phyloP scores from a whole-genome alignment of 2,888 invertebrate genomes.

The Stenodema calcarata region DNA sequence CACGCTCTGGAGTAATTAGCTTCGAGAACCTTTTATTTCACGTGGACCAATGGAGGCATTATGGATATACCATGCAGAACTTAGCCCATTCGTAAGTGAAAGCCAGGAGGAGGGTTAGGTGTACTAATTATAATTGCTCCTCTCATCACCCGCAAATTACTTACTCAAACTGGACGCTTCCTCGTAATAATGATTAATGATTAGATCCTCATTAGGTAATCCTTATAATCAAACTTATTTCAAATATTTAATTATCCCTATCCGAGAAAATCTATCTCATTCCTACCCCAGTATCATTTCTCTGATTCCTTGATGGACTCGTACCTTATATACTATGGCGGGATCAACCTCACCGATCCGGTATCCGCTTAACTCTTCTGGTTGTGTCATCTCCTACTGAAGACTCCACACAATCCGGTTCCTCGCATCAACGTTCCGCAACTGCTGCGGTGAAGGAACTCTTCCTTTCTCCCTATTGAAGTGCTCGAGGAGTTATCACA shows the following conservation, averaged over 20 bases:
- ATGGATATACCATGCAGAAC: too few relatives aligned
- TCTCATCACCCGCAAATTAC: not conserved
- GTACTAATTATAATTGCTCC: not conserved
- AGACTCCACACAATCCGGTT: conserved; percentile 22
- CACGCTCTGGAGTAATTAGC: too few relatives aligned
- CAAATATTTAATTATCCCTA: not conserved
- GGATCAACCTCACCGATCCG: not conserved
- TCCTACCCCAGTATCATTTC: not conserved
- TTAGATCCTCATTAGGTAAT: not conserved
- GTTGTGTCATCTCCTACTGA: conserved; percentile 21
- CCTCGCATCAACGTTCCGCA: not conserved
- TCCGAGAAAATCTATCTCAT: not conserved
- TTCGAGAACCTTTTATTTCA: too few relatives aligned
- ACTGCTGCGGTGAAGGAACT: conserved; percentile 14
- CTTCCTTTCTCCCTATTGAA: conserved; percentile 6
- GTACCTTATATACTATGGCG: too few relatives aligned
- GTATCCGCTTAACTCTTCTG: not conserved
- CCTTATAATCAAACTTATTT: not conserved
- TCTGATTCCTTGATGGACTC: not conserved
- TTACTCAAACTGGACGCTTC: not conserved
- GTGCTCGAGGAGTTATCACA: not conserved
- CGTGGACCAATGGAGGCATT: too few relatives aligned
- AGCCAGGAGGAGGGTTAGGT: not conserved
- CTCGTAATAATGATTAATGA: not conserved
- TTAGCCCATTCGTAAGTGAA: not conserved